These are phyloP conservation scores for Diadophis punctatus DNA, from an alignment of 2,113 vertebrate species.

Conservation along the genomic window DNA sequence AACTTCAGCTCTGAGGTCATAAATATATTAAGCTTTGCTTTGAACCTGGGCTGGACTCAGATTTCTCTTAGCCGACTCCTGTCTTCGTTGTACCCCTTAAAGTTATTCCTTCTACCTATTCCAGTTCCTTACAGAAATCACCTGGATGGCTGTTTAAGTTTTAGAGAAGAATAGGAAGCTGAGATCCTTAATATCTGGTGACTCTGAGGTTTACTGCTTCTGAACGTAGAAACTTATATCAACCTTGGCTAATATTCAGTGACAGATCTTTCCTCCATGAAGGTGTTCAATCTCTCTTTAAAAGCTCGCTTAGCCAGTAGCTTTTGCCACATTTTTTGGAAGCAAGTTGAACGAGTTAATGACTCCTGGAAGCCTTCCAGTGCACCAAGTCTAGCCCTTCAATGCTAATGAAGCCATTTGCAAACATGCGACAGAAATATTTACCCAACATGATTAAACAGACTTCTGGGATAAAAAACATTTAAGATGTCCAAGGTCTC, in stretches of 20 bases:
- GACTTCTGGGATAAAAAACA: constrained; percentile 37
- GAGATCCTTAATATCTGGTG: too few species aligned
- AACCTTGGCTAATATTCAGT: neutral
- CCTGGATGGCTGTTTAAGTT: neutral
- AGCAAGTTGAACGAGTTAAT: neutral
- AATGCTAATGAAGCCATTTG: constrained; percentile 15
- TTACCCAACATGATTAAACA: constrained; percentile 38
- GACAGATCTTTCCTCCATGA: neutral
- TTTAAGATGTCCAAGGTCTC: constrained; percentile 45
- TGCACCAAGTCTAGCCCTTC: neutral
- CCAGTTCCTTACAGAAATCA: neutral
- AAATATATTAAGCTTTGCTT: neutral
- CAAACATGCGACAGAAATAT: constrained; percentile 21
- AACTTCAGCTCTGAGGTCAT: constrained; percentile 6
- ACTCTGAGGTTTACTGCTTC: neutral
- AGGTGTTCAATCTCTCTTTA: neutral
- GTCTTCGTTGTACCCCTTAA: neutral
- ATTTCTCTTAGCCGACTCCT: neutral
- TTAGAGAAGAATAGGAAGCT: neutral
- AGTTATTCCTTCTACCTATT: too few species aligned
- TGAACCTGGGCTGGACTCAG: neutral
- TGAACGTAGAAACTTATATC: neutral
- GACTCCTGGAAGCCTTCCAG: neutral
- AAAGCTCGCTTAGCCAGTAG: neutral
- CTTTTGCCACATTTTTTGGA: neutral